These are phyloP conservation scores for Cinclus mexicanus DNA, from an alignment of 2,113 vertebrate genomes.

Conservation along the genomic window DNA sequence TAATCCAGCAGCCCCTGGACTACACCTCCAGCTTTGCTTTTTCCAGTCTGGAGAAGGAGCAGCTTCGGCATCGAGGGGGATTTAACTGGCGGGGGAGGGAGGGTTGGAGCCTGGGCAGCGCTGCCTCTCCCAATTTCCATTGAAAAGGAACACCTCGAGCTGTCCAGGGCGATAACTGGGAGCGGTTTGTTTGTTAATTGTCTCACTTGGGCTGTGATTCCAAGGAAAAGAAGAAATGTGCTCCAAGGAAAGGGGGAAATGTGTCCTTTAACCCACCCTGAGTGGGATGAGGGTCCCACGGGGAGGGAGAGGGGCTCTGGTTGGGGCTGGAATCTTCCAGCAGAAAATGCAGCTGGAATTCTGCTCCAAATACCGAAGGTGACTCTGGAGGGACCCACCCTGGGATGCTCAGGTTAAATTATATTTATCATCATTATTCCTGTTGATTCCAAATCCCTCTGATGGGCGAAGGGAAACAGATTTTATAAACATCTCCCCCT, in stretches of 20 bases:
- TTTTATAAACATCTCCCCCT: not conserved
- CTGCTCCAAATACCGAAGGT: not conserved
- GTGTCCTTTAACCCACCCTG: not conserved
- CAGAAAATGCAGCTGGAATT: not conserved
- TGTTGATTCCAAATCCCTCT: not conserved
- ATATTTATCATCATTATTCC: not conserved
- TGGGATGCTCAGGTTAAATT: not conserved
- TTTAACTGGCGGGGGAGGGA: rapidly evolving
- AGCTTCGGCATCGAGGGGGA: rapidly evolving
- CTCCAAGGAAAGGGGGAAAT: not conserved
- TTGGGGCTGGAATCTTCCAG: not conserved
- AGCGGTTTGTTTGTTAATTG: not conserved
- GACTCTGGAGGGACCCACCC: not conserved
- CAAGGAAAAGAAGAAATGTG: not conserved
- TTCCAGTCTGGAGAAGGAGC: not conserved
- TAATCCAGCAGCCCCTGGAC: not conserved
- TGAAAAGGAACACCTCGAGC: not conserved
- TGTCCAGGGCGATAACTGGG: not conserved
- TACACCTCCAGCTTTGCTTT: not conserved
- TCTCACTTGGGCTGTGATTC: not conserved
- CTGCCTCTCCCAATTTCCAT: not conserved
- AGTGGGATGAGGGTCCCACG: not conserved
- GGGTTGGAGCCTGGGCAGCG: not conserved
- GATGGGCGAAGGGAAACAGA: not conserved
- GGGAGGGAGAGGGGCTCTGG: not conserved